Base-by-base conservation (phyloP, 2,888 invertebrate species). In the Ornithoptera priamus region DNA sequence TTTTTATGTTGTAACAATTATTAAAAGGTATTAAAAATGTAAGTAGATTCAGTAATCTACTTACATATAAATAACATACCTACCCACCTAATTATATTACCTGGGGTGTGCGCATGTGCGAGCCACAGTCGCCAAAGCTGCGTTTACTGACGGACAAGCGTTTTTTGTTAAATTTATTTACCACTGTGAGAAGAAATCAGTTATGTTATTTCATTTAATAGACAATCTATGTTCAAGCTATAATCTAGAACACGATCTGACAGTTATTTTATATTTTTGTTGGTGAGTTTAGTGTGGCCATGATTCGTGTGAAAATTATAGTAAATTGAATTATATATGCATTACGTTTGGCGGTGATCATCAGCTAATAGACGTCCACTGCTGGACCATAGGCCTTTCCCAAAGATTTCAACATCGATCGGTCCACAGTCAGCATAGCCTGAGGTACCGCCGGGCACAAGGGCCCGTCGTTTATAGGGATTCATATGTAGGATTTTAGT, bases 1-100 rank as follows among this genome's bases (percentile, higher is more conserved):
- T 50, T 50, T 50, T 50, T 50, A n/a, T 53, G 18, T 8, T 53
- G 22, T n/a, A 53, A 18, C 6, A n/a, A 12, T 53, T n/a, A 18
- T 53, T 53, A n/a, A n/a, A n/a, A n/a, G n/a, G 53, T 53, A 18
- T 53, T 53, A n/a, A 46, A 53, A n/a, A 53, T 53, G 53, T 53
- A 53, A 53, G 53, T 53, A n/a, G 53, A 53, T 53, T n/a, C 15
- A 46, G 46, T 46, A 46, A 46, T 46, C 2, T 46, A 46, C 46
- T 46, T 46, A 46, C 3, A 46, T 46, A 10, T 46, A 46, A 46
- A 46, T 62, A 67, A 67, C 12, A 4, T 46, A 46, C 56, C 62
- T 62, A 68, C 46, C 17, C 39, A 12, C 18, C 50, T 68, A 59
- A 59, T 63, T 68, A 58, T 50, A 63, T 68, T 68, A 68, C 17